Evolutionary conservation across 2,113 vertebrate species (phyloP), one percentile per base, ranked within the genome.

Genomic region (Sebastes fasciatus): DNA sequence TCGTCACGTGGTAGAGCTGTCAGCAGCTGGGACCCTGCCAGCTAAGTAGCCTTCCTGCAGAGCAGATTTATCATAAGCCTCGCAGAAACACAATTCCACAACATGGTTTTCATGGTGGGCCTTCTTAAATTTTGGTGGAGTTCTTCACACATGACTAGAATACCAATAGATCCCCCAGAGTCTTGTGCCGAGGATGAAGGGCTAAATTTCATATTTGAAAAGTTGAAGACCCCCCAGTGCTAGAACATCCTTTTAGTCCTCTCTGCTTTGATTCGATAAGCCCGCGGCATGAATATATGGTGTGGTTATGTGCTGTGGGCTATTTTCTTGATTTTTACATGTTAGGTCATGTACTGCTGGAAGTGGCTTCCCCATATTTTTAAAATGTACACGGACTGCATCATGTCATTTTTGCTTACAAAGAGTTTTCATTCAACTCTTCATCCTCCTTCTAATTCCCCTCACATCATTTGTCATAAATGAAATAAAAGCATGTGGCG

Each of bases 1-100:
- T 74, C 72, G 61, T 79, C 86, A 91, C 66, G 54, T 87, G 83
- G 65, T 78, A 82, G 65, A 93, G 88, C 83, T 85, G 86, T 88
- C 84, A 84, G 77, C 77, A 87, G 85, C 84, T 91, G 83, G 87
- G 82, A 68, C 51, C 75, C 66, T 76, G 85, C 83, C 90, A 88
- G 81, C 71, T 84, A 87, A 92, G 83, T 83, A 81, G 84, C 86
- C 73, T 86, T 81, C 64, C 79, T 40, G n/a, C 61, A 81, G 84
- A 91, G 71, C 46, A 73, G 85, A 88, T 89, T 89, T 84, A 86
- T 82, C 75, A 86, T 82, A 87, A 88, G 64, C 62, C 42, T 42
- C 54, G 62, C 67, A 77, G 68, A 85, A 85, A 81, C 66, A 86
- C 63, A 67, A 88, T 66, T 74, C 63, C 74, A 79, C 74, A 85